These are phyloP conservation scores for Nixonia krombeini DNA, from an alignment of 1,140 invertebrate genomes.

Conservation along the genomic window DNA sequence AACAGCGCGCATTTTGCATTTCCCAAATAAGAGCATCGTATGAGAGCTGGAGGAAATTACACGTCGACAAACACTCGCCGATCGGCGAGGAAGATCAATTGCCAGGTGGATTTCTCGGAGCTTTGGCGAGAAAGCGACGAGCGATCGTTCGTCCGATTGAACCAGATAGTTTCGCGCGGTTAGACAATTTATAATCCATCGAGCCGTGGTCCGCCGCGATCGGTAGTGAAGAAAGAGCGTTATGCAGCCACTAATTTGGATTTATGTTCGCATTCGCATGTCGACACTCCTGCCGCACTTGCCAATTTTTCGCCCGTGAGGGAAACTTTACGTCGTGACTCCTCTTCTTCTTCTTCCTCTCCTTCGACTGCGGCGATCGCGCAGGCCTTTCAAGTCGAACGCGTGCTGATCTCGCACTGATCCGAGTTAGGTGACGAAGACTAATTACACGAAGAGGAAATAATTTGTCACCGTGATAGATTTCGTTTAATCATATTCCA, in stretches of 20 bases:
- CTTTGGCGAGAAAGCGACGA: constrained; percentile 20
- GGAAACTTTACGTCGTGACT: constrained; percentile 5
- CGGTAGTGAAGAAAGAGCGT: constrained; percentile 18
- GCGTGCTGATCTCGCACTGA: background rate
- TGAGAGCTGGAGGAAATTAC: constrained; percentile 12
- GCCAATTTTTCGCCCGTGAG: constrained; percentile 15
- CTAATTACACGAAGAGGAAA: no score
- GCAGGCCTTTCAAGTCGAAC: background rate
- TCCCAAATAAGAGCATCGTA: constrained; percentile 8
- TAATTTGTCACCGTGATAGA: no score
- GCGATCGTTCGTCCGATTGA: constrained; percentile 15
- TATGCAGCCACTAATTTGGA: constrained; percentile 34
- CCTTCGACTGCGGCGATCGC: background rate
- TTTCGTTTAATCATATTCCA: no score
- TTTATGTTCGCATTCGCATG: constrained; percentile 37
- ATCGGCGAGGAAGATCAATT: constrained; percentile 24
- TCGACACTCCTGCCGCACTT: constrained; percentile 8
- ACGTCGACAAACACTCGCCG: constrained; percentile 13
- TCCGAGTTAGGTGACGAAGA: no score
- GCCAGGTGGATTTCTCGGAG: constrained; percentile 1
- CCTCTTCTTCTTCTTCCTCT: background rate
- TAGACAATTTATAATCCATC: constrained; percentile 34
- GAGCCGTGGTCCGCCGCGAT: constrained; percentile 6
- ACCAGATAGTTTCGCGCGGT: constrained; percentile 16
- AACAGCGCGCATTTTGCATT: constrained; percentile 8